phyloP scores from a whole-genome alignment of 2,113 vertebrate genomes.

The Pseudopipra pipra region DNA sequence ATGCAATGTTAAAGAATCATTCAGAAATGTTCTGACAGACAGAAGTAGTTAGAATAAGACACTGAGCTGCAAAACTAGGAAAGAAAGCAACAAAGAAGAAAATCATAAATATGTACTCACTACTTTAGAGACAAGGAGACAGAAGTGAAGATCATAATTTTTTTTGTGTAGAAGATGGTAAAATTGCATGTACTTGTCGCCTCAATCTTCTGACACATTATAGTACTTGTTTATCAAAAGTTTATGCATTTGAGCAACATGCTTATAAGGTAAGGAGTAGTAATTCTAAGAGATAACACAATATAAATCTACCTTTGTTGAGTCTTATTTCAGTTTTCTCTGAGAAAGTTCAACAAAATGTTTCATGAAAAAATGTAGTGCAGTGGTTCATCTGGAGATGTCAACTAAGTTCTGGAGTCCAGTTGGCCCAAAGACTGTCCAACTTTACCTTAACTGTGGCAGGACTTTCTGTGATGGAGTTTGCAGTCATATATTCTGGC shows the following conservation, averaged over 20 bases:
- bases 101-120: not conserved
- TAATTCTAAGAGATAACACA: not conserved
- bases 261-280: not conserved
- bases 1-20: not conserved
- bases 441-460: not conserved
- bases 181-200: not conserved
- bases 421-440: not conserved
- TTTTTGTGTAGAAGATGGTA: not conserved
- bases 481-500: not conserved
- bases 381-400: not conserved
- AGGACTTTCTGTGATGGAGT: not conserved
- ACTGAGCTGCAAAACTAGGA: not conserved
- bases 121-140: not conserved
- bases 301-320: not conserved
- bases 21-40: not conserved
- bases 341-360: not conserved
- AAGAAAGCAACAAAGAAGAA: not conserved
- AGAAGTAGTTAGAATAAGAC: not conserved
- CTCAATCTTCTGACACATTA: not conserved
- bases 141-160: not conserved
- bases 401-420: not conserved
- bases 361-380: not conserved
- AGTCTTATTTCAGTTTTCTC: not conserved
- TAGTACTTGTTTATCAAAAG: not conserved
- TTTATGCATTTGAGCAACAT: not conserved